Evolutionary conservation across 2,888 invertebrate genomes (phyloP).

Genomic region (Argyresthia albistria): DNA sequence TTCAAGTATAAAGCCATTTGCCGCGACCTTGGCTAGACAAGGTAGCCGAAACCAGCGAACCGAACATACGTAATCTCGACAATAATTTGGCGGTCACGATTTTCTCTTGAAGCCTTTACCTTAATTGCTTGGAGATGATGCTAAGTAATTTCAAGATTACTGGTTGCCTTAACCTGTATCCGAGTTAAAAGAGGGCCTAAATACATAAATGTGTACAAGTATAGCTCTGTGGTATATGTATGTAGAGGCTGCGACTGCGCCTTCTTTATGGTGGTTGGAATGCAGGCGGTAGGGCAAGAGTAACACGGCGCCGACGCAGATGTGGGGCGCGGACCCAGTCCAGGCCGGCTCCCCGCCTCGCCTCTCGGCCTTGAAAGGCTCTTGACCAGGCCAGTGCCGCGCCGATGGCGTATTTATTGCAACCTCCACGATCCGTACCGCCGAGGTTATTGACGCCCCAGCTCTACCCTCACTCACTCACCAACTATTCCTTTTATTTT

Average conservation of each 20-base stretch:
- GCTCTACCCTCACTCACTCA: constrained; percentile 4
- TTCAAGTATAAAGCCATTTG: constrained; percentile 55
- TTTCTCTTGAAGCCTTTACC: constrained; percentile 23
- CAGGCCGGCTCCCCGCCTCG: constrained; percentile 56
- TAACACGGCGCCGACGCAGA: constrained; percentile 44
- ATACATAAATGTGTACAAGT: background rate
- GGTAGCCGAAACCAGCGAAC: constrained; percentile 46
- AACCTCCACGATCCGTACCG: constrained; percentile 68
- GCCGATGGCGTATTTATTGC: constrained; percentile 68
- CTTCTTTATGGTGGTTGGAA: constrained; percentile 36
- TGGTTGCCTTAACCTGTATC: background rate
- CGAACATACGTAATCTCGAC: constrained; percentile 43
- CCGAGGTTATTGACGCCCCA: constrained; percentile 67
- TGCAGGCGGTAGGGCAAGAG: constrained; percentile 50
- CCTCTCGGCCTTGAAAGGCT: constrained; percentile 71
- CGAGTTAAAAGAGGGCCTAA: background rate
- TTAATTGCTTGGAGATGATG: background rate
- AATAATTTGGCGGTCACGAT: constrained; percentile 48
- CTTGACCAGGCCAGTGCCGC: constrained; percentile 66
- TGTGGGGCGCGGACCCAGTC: constrained; percentile 42
- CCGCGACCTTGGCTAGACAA: constrained; percentile 51
- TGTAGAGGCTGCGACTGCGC: constrained; percentile 17
- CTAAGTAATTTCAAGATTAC: background rate
- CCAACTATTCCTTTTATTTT: background rate
- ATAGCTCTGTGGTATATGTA: background rate